Evolutionary conservation across 2,888 invertebrate genomes (phyloP), one percentile per base, ranked within the genome.

Genomic region (Drosophila mulleri): DNA sequence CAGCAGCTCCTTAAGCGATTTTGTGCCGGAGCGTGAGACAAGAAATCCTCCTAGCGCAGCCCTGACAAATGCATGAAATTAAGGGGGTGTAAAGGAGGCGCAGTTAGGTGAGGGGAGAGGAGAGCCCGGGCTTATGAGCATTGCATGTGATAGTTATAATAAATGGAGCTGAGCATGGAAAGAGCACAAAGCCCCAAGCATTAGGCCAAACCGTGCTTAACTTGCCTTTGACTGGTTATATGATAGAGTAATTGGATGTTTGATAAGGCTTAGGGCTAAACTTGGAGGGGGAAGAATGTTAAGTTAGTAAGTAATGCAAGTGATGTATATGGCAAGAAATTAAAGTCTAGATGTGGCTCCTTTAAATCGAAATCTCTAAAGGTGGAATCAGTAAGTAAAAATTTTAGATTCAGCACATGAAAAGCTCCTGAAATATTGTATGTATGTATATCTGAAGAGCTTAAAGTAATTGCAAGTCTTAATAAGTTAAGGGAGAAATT

Each of bases 1-100:
- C 54, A 56, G 74, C 45, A 69, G 50, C 54, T 62, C 48, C 62
- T 62, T 71, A 68, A 74, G 71, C 80, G 66, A 82, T 79, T 79
- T 76, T 63, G 68, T 42, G 44, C 16, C 58, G 11, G 29, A 45
- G 65, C 44, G 26, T 29, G 45, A 77, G 63, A 66, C 48, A n/a
- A 44, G 61, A 18, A 44, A 61, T 72, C 41, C 61, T 61, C 44
- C 66, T 9, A 66, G 12, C 39, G 57, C 61, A 29, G 42, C 61
- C 58, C 52, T 45, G 53, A 53, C 60, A 72, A 77, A 78, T 72
- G 47, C 26, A 26, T 41, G 59, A 57, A 62, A 2, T 53, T 53
- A 74, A 41, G 48, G 9, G 48, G 3, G 11, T 11, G 35, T 9
- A 20, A 16, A 0, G 52, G 20, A 6, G 23, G 7, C 16, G 16